A percentile compares a stretch with the other conserved stretches of the same genome.
Conservation (phyloP, 2,113 vertebrate genomes). For the Fregetta grallaria region DNA sequence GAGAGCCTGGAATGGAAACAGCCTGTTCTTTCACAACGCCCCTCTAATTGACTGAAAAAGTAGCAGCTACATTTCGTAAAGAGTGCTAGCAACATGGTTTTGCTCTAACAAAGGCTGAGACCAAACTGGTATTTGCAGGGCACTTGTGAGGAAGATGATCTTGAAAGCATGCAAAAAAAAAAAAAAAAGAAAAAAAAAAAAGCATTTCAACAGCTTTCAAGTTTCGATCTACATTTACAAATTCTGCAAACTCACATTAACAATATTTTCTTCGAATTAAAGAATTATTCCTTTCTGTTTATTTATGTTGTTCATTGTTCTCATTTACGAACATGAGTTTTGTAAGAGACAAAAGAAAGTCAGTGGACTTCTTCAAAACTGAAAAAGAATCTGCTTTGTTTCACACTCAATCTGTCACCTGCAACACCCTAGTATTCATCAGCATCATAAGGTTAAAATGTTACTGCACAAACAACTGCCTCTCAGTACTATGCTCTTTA, state of each 20-base stretch:
- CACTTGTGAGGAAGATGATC: not conserved
- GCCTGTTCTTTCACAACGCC: not conserved
- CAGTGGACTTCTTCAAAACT: not conserved
- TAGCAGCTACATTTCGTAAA: not conserved
- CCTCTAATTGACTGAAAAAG: not conserved
- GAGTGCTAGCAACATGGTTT: not conserved
- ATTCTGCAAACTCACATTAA: not conserved
- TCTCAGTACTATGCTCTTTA: not conserved
- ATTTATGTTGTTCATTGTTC: not conserved
- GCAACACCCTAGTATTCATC: not conserved
- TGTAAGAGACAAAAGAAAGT: not conserved
- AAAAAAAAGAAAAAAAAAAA: not conserved
- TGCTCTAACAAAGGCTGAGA: not conserved
- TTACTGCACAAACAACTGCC: not conserved
- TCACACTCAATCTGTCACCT: not conserved
- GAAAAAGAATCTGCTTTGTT: not conserved
- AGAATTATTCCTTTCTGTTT: not conserved
- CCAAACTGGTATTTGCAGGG: not conserved
- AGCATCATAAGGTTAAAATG: not conserved
- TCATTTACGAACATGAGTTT: not conserved
- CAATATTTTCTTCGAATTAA: not conserved
- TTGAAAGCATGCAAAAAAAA: not conserved
- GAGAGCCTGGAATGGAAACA: not conserved
- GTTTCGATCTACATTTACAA: not conserved
- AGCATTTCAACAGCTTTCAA: not conserved